Conservation (phyloP, 1,140 invertebrate species). For the Carposina sasakii region DNA sequence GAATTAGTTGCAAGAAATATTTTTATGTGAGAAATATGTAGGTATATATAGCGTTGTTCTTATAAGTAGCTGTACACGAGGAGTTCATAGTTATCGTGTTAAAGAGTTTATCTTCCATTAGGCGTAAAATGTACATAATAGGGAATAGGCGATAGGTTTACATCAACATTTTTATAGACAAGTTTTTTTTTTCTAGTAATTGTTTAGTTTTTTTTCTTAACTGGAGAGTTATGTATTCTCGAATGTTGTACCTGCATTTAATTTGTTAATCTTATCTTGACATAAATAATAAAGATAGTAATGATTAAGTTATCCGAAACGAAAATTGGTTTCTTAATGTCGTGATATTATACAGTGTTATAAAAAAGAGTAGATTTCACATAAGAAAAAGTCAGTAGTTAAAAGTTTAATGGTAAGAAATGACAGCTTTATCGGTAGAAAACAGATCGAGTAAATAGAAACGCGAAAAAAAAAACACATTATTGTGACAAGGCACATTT, state of each 20-base stretch:
- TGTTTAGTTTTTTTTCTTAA: slow-evolving; percentile 67
- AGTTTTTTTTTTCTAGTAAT: slow-evolving; percentile 67
- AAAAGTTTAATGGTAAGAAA: slow-evolving; percentile 53
- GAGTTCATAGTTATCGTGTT: slow-evolving; percentile 61
- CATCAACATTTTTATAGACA: slow-evolving; percentile 55
- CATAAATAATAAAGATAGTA: slow-evolving; percentile 65
- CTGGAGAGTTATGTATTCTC: slow-evolving; percentile 71
- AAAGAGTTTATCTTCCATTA: slow-evolving; percentile 72
- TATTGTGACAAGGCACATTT: slow-evolving; percentile 72
- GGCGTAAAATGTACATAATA: slow-evolving; percentile 61
- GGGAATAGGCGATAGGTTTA: slow-evolving; percentile 51
- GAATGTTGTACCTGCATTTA: slow-evolving; percentile 75
- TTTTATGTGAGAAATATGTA: slow-evolving; percentile 68
- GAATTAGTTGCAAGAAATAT: slow-evolving; percentile 72
- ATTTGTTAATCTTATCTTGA: slow-evolving; percentile 65
- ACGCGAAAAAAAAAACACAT: slow-evolving; percentile 42
- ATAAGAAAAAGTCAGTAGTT: slow-evolving; percentile 64
- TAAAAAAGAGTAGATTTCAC: slow-evolving; percentile 45
- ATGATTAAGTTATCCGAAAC: slow-evolving; percentile 55
- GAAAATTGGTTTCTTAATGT: slow-evolving; percentile 42
- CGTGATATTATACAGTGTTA: slow-evolving; percentile 36
- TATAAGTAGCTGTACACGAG: slow-evolving; percentile 52
- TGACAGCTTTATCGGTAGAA: slow-evolving; percentile 65
- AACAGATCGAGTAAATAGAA: slow-evolving; percentile 44
- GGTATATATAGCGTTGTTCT: slow-evolving; percentile 59